phyloP scores from a whole-genome alignment of 2,888 invertebrate genomes.

The Parnassius glacialis region DNA sequence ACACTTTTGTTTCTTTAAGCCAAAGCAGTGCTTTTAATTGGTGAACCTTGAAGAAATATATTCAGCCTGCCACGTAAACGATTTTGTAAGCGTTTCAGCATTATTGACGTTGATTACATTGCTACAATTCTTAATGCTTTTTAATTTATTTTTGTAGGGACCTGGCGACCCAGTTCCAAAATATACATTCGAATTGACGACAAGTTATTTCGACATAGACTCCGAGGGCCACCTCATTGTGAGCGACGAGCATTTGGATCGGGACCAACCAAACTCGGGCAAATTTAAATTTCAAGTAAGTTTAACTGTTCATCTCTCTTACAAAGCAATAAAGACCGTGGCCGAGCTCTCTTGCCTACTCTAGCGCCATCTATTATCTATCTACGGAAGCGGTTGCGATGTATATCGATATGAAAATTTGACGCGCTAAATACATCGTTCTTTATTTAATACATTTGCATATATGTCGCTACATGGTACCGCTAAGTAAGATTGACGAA shows the following conservation, averaged over 20 bases:
- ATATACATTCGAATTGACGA: slow-evolving; percentile 92
- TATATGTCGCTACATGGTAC: no score
- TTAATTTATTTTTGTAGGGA: slow-evolving; percentile 75
- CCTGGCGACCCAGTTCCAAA: slow-evolving; percentile 89
- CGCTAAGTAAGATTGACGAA: no score
- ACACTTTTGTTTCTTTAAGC: no score
- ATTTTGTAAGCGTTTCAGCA: neutral
- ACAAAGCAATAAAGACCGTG: no score
- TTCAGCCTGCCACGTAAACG: no score
- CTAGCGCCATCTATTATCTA: no score
- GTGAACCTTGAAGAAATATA: neutral
- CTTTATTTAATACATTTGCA: no score
- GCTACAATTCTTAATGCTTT: neutral
- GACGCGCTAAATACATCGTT: no score
- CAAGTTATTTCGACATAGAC: slow-evolving; percentile 90
- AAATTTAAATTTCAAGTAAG: slow-evolving; percentile 90
- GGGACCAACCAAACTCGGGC: slow-evolving; percentile 92
- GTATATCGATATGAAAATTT: no score
- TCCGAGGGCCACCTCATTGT: slow-evolving; percentile 87
- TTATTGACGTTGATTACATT: neutral
- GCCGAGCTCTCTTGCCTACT: no score
- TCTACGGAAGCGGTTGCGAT: no score
- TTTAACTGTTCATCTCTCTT: neutral
- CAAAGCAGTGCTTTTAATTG: no score
- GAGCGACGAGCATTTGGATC: slow-evolving; percentile 90